Conservation (phyloP, 2,113 vertebrate species). For the Tragelaphus scriptus region DNA sequence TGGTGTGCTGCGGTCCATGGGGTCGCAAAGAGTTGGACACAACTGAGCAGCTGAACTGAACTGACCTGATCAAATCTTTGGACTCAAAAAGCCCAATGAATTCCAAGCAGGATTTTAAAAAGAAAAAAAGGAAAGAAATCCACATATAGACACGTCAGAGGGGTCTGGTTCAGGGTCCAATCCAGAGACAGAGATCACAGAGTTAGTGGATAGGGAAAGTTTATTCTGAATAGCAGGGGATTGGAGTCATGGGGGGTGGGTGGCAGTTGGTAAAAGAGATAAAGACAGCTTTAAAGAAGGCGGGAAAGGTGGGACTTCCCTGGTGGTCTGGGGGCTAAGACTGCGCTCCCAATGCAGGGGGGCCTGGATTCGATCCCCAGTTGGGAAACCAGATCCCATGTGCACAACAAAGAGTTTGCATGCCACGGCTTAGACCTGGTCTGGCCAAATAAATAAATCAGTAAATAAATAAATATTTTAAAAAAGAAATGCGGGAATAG, state of each 20-base stretch:
- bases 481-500: background rate
- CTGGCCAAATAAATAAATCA: background rate
- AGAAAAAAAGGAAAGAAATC: background rate
- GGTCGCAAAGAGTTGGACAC: no score
- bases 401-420: rapidly evolving
- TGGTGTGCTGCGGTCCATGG: no score
- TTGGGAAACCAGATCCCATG: background rate
- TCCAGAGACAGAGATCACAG: background rate
- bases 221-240: background rate
- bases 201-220: background rate
- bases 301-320: background rate
- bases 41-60: no score
- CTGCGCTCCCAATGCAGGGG: background rate
- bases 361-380: background rate
- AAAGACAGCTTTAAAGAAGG: background rate
- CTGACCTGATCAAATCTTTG: background rate
- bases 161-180: background rate
- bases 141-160: background rate
- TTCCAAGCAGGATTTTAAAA: background rate
- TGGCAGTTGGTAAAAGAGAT: background rate
- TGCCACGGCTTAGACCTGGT: background rate
- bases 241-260: no score
- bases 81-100: background rate
- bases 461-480: background rate
- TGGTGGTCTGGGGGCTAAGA: background rate